A percentile compares a stretch with the other conserved stretches of the same genome.
These are phyloP conservation scores for Platalea minor DNA, from an alignment of 2,797 vertebrate genomes.

Conservation along the genomic window DNA sequence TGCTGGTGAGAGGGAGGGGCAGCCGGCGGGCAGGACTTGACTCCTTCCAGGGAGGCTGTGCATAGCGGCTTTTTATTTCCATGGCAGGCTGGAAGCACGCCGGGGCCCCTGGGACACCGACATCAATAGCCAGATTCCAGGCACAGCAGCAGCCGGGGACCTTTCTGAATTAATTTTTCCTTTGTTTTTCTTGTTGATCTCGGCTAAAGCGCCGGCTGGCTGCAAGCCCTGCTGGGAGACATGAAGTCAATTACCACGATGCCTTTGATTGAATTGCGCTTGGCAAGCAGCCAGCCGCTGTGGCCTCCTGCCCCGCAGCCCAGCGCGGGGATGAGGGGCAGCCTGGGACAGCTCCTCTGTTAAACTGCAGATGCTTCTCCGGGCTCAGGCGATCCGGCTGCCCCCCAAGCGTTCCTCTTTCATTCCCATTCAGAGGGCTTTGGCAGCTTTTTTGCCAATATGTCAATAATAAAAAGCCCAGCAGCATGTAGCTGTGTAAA, in stretches of 20 bases:
- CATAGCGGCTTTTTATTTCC: accelerated
- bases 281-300: not conserved
- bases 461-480: not conserved
- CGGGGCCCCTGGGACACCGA: not conserved
- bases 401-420: not conserved
- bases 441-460: not conserved
- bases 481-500: not conserved
- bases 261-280: not conserved
- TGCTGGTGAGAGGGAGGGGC: accelerated
- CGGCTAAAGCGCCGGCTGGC: not conserved
- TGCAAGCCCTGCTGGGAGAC: not conserved
- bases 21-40: not conserved
- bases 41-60: not conserved
- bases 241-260: not conserved
- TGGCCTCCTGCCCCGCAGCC: not conserved
- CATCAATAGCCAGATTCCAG: not conserved
- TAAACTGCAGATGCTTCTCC: accelerated
- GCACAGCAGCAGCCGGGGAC: not conserved
- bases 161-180: not conserved
- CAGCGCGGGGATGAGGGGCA: not conserved
- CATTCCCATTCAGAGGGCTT: not conserved
- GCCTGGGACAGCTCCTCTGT: not conserved
- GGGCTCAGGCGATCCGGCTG: not conserved
- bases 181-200: constrained; percentile 19
- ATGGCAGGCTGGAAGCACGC: not conserved